phyloP scores from a whole-genome alignment of 2,797 vertebrate species.

The Platalea minor region DNA sequence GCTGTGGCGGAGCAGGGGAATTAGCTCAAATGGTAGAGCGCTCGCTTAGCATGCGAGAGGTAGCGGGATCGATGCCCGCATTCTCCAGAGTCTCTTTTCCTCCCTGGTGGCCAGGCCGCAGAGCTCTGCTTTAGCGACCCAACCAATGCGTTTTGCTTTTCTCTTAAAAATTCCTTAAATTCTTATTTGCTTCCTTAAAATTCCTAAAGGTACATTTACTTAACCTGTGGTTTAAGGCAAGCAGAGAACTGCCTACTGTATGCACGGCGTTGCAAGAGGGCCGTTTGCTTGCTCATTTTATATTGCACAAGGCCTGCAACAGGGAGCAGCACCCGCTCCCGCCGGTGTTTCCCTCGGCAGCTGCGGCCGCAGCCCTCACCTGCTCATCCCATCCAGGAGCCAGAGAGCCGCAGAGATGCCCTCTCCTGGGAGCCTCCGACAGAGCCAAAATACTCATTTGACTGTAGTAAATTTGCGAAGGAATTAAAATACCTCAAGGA shows the following conservation, averaged over 20 bases:
- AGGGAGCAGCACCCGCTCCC: neutral
- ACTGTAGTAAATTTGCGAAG: neutral
- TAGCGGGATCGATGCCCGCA: conserved; percentile 54
- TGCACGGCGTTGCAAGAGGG: accelerated
- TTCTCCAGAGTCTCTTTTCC: neutral
- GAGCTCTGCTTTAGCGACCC: accelerated
- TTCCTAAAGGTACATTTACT: accelerated
- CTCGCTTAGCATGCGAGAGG: conserved; percentile 72
- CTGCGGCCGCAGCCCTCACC: neutral
- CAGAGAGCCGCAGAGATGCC: neutral
- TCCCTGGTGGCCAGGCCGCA: accelerated
- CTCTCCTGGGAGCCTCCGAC: neutral
- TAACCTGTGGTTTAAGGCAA: accelerated
- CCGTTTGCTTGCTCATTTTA: neutral
- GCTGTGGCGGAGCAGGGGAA: neutral
- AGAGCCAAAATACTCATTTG: accelerated
- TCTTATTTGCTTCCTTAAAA: neutral
- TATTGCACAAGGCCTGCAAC: accelerated
- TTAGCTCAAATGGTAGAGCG: conserved; percentile 61
- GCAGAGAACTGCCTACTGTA: accelerated
- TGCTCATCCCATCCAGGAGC: neutral
- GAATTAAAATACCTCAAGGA: neutral
- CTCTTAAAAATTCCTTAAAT: accelerated
- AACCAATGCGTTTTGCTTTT: accelerated
- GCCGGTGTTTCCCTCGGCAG: neutral